A percentile compares a stretch with the other conserved stretches of the same genome.
Evolutionary conservation across 2,888 invertebrate genomes (phyloP).

Genomic region (Spatulosminthurus flaviceps): DNA sequence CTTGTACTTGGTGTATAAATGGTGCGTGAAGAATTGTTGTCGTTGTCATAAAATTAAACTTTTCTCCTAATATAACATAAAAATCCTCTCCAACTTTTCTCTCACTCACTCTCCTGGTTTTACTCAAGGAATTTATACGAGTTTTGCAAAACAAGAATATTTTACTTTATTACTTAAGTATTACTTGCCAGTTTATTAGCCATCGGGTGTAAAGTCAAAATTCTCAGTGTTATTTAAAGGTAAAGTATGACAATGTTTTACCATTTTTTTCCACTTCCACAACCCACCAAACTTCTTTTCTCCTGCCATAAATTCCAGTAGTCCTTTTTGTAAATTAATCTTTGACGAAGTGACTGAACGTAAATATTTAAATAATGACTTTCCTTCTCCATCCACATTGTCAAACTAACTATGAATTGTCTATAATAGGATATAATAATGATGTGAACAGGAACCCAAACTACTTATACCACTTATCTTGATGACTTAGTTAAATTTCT

Average conservation of each 20-base stretch:
- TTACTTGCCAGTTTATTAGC: background rate
- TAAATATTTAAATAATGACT: too few relatives aligned
- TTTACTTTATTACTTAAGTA: background rate
- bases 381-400: too few relatives aligned
- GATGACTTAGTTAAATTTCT: too few relatives aligned
- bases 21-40: constrained; percentile 21
- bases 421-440: too few relatives aligned
- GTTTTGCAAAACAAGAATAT: background rate
- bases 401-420: too few relatives aligned
- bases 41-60: background rate
- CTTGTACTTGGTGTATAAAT: background rate
- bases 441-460: too few relatives aligned
- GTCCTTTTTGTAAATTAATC: background rate
- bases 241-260: background rate
- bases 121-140: background rate
- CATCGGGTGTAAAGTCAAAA: background rate
- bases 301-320: background rate
- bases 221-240: background rate
- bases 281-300: background rate
- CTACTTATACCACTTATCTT: too few relatives aligned
- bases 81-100: too few relatives aligned
- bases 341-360: too few relatives aligned
- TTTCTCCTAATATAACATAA: too few relatives aligned
- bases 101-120: too few relatives aligned
- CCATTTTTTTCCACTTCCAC: background rate